Evolutionary conservation across 2,888 invertebrate genomes (phyloP), one percentile per base, ranked within the genome.

Genomic region (Hydrotaea diabolus): DNA sequence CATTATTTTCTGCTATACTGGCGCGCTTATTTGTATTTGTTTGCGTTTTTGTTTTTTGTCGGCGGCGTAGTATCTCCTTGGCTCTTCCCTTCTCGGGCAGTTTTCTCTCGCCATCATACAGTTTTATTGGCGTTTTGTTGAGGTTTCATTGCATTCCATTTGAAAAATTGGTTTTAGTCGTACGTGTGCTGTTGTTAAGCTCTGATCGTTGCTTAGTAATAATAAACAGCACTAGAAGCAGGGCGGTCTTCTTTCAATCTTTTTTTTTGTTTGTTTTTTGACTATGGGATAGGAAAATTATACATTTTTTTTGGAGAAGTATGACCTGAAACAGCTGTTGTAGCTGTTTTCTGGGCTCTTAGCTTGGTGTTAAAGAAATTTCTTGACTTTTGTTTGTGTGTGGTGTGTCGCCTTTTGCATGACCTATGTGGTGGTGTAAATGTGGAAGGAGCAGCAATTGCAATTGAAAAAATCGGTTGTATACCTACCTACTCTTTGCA

Each of bases 91-190:
- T 2, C 49, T n/a, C 49, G 9, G 8, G 9, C 57, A 57, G 8
- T 53, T n/a, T 17, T 55, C 55, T 5, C 21, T 21, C 21, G n/a
- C 5, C 2, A 8, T 11, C 21, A 21, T 3, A 21, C 55, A 55
- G 11, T 21, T 57, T 23, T 17, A 11, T 26, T 11, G 39, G 8
- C 15, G 69, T 7, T 43, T 39, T 69, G 19, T 43, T 46, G 80
- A 79, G 85, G 85, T 69, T 85, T 80, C 76, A 77, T 73, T 77
- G 69, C 79, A 69, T 64, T 71, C 49, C 31, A 82, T 73, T 43
- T 36, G 26, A 59, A 71, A 80, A 74, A 74, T 62, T 55, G 69
- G 43, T 77, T 82, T 85, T 71, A 82, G 85, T 85, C 77, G 36
- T 74, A 57, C 79, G 77, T 77, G 49, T 62, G 77, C 82, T 64